These are phyloP conservation scores for Solenodon paradoxus DNA, from an alignment of 2,113 vertebrate species.

Conservation along the genomic window DNA sequence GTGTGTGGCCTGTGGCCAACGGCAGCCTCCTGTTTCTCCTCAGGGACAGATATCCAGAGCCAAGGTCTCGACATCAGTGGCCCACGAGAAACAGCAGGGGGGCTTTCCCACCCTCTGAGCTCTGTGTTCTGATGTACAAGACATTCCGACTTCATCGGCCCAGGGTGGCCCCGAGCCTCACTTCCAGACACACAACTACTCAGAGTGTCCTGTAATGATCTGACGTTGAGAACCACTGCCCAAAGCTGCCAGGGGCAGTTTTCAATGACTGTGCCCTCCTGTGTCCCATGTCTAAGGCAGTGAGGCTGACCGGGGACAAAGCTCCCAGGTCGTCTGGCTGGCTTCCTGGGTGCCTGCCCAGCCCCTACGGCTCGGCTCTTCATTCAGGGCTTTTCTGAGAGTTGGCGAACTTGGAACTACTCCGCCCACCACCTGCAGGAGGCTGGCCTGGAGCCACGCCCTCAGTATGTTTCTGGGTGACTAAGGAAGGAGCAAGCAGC, in stretches of 20 bases:
- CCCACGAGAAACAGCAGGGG: neutral
- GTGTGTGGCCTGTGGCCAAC: neutral
- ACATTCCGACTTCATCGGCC: neutral
- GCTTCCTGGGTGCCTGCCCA: neutral
- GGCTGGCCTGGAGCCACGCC: neutral
- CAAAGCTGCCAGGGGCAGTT: neutral
- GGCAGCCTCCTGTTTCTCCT: neutral
- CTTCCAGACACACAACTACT: neutral
- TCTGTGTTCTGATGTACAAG: neutral
- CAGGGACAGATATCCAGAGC: neutral
- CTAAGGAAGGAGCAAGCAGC: neutral
- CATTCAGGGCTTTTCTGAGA: neutral
- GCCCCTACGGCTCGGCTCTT: neutral
- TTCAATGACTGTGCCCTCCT: neutral
- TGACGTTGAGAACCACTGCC: neutral
- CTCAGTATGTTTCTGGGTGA: neutral
- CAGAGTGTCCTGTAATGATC: neutral
- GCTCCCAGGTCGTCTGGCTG: neutral
- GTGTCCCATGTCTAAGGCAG: neutral
- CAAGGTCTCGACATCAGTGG: neutral
- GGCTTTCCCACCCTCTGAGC: neutral
- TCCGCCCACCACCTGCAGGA: neutral
- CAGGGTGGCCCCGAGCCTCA: neutral
- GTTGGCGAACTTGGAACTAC: neutral
- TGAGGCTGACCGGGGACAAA: neutral